These are phyloP conservation scores for Eudyptes chrysolophus DNA, from an alignment of 2,113 vertebrate genomes.

Conservation along the genomic window DNA sequence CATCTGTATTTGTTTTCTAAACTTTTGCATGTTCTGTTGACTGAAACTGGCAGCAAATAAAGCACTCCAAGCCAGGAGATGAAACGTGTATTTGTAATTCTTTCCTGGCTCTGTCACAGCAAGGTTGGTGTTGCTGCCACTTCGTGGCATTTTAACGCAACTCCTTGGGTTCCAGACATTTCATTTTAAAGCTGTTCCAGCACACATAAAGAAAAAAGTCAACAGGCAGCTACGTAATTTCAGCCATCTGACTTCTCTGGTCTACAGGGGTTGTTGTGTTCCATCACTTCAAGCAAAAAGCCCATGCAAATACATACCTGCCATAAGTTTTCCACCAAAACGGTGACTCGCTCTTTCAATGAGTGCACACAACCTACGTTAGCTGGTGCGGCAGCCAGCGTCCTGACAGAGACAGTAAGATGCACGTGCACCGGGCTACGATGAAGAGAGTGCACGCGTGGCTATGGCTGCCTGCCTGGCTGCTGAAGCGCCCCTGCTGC, in stretches of 20 bases:
- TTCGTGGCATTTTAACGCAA: not conserved
- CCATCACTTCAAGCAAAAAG: not conserved
- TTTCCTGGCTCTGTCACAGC: not conserved
- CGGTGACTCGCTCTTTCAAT: not conserved
- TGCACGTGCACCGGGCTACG: not conserved
- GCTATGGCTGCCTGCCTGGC: not conserved
- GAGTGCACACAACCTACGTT: accelerated
- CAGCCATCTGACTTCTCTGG: not conserved
- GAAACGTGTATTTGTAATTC: not conserved
- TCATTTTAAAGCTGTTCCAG: not conserved
- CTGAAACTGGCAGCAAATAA: not conserved
- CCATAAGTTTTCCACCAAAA: accelerated
- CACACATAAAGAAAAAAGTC: not conserved
- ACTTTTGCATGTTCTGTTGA: not conserved
- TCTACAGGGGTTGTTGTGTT: not conserved
- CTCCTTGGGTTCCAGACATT: not conserved
- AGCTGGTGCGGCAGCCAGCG: not conserved
- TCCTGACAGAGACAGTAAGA: accelerated
- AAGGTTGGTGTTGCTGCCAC: not conserved
- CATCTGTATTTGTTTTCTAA: not conserved
- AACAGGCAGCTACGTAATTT: not conserved
- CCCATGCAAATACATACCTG: not conserved
- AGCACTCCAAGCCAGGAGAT: not conserved
- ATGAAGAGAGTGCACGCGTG: accelerated
- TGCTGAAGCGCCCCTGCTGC: not conserved